Conservation (phyloP, 2,113 vertebrate species). For the Caloenas nicobarica region DNA sequence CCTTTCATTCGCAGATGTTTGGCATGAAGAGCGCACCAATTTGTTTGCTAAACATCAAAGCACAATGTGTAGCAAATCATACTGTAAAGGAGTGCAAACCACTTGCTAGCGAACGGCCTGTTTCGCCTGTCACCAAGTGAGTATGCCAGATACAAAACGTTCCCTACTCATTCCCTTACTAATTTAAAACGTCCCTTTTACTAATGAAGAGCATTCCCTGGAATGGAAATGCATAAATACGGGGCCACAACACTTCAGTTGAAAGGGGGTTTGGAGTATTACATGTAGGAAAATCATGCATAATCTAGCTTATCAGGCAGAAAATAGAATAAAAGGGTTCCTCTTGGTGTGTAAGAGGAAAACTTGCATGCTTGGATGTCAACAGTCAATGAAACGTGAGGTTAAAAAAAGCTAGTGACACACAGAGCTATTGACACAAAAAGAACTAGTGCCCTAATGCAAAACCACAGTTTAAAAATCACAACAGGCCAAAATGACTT, state of each 20-base stretch:
- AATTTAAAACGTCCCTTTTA: slow-evolving; percentile 4
- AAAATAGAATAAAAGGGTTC: not conserved
- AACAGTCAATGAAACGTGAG: not conserved
- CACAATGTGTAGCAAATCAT: not conserved
- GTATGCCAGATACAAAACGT: slow-evolving; percentile 28
- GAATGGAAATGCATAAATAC: not conserved
- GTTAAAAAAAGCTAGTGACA: not conserved
- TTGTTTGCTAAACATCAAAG: slow-evolving; percentile 35
- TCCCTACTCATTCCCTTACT: slow-evolving; percentile 10
- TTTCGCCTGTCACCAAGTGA: slow-evolving; percentile 43
- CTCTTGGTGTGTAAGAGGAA: not conserved
- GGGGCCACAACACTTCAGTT: not conserved
- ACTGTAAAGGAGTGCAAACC: slow-evolving; percentile 35
- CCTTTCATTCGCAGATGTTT: slow-evolving; percentile 28
- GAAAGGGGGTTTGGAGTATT: not conserved
- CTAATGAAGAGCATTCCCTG: not conserved
- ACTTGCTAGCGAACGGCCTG: not conserved
- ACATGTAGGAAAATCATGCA: not conserved
- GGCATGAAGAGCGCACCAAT: slow-evolving; percentile 3
- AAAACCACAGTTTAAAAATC: not conserved
- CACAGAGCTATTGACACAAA: not conserved
- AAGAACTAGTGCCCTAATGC: not conserved
- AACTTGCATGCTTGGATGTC: not conserved
- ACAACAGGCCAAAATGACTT: not conserved
- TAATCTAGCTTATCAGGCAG: not conserved